A percentile compares a stretch with the other conserved stretches of the same genome.
Evolutionary conservation across 2,113 vertebrate species (phyloP).

Genomic region (Tonatia bakeri): DNA sequence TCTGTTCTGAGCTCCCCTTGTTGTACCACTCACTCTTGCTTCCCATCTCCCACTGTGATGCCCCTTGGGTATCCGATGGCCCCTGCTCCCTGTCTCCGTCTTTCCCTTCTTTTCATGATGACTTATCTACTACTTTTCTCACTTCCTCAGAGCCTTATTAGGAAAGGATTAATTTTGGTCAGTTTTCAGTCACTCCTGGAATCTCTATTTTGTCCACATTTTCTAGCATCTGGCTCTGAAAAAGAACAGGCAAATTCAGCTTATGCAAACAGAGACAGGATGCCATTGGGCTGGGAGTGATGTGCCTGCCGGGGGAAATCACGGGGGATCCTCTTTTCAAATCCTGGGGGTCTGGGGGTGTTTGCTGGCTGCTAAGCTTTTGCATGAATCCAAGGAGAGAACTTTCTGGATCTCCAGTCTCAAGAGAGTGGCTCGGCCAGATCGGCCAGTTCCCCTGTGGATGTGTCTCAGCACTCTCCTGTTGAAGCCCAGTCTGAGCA

Average conservation of each 20-base stretch:
- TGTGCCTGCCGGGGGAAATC: constrained; percentile 21
- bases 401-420: background rate
- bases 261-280: constrained; percentile 21
- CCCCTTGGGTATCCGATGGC: background rate
- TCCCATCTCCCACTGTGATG: background rate
- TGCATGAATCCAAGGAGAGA: background rate
- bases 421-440: background rate
- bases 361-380: background rate
- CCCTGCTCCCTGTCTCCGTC: background rate
- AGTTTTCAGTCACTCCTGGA: background rate
- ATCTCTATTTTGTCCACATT: background rate
- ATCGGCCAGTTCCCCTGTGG: background rate
- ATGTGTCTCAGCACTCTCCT: background rate
- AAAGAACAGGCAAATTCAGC: constrained; percentile 27
- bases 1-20: background rate
- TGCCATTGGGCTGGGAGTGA: background rate
- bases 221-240: constrained; percentile 8
- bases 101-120: background rate
- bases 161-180: background rate
- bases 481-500: background rate
- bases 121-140: background rate
- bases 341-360: background rate
- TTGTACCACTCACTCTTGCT: background rate
- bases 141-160: background rate
- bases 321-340: background rate